Conservation (phyloP, 2,888 invertebrate species). For the Lycaena phlaeas region DNA sequence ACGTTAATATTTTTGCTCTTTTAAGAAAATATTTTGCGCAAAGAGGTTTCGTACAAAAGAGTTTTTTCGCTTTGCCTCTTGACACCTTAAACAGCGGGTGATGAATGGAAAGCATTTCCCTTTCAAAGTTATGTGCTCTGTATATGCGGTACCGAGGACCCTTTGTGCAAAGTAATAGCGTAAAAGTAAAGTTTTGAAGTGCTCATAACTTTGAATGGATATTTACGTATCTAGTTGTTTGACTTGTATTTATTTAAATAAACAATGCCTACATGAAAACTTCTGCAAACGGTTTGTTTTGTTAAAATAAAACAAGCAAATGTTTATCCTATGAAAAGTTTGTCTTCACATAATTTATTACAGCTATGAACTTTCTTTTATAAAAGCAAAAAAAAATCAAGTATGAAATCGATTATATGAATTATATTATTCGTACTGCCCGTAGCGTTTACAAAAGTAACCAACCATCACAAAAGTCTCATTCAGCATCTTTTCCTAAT, state of each 20-base stretch:
- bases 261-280: too few relatives aligned
- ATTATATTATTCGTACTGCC: too few relatives aligned
- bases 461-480: too few relatives aligned
- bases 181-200: constrained; percentile 4
- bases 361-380: too few relatives aligned
- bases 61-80: constrained; percentile 48
- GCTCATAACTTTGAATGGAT: constrained; percentile 5
- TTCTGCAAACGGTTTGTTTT: too few relatives aligned
- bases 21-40: constrained; percentile 33
- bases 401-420: too few relatives aligned
- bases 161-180: constrained; percentile 6
- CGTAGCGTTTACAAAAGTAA: neutral
- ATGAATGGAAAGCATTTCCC: constrained; percentile 35
- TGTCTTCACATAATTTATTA: too few relatives aligned
- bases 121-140: constrained; percentile 24
- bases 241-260: neutral
- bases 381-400: too few relatives aligned
- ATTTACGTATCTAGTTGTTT: constrained; percentile 2
- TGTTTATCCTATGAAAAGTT: too few relatives aligned
- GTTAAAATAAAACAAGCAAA: too few relatives aligned
- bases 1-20: constrained; percentile 23
- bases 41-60: constrained; percentile 37
- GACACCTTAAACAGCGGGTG: constrained; percentile 41
- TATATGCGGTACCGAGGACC: constrained; percentile 14
- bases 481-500: too few relatives aligned